Evolutionary conservation across 2,797 vertebrate genomes (phyloP).

Genomic region (Acrocephalus scirpaceus): DNA sequence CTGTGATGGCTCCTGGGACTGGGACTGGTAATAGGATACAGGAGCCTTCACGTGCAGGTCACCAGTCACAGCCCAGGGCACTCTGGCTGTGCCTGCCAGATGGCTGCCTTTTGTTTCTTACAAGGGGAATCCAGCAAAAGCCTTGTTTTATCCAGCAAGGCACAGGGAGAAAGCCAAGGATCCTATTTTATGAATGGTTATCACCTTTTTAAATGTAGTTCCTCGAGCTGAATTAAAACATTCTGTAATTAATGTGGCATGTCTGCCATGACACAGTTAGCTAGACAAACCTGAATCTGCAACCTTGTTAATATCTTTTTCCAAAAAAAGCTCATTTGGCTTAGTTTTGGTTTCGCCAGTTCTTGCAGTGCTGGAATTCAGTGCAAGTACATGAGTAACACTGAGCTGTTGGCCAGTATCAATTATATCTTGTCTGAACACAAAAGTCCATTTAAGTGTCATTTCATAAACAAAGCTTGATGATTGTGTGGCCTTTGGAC

Average conservation of each 20-base stretch:
- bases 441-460: not conserved
- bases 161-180: not conserved
- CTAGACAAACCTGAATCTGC: not conserved
- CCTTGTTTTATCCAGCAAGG: not conserved
- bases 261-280: not conserved
- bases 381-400: not conserved
- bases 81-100: constrained; percentile 26
- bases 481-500: not conserved
- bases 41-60: constrained; percentile 37
- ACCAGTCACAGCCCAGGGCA: not conserved
- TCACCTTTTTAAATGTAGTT: not conserved
- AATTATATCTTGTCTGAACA: not conserved
- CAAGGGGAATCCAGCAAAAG: not conserved
- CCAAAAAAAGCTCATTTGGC: not conserved
- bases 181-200: not conserved
- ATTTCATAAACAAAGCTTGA: constrained; percentile 18
- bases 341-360: not conserved
- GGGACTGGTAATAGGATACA: not conserved
- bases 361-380: not conserved
- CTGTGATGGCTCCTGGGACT: constrained; percentile 7
- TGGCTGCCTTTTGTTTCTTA: constrained; percentile 1
- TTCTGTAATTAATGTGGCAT: not conserved
- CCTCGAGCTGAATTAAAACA: not conserved
- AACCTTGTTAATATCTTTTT: not conserved
- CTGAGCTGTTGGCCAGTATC: not conserved